Conservation (phyloP, 2,113 vertebrate species). For the Machaerirhynchus nigripectus region DNA sequence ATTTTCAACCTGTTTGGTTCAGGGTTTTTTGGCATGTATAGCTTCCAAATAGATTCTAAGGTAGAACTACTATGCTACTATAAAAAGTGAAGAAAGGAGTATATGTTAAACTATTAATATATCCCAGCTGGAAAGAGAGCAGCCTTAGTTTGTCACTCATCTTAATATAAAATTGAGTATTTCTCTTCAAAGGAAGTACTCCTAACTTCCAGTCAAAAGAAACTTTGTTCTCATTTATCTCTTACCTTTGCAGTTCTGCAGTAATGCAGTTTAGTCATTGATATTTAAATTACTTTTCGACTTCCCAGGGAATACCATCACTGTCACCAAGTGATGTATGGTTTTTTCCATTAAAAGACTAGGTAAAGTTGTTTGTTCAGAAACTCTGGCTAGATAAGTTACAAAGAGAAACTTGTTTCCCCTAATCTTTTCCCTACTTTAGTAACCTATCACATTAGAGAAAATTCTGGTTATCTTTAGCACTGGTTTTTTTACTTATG, state of each 20-base stretch:
- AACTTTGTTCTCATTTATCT: neutral
- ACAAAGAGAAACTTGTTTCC: neutral
- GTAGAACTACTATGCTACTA: neutral
- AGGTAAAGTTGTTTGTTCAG: neutral
- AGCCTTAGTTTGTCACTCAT: neutral
- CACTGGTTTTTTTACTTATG: neutral
- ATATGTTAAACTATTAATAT: neutral
- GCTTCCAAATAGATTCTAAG: neutral
- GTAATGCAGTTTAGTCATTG: neutral
- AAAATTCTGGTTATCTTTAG: neutral
- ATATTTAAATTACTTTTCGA: neutral
- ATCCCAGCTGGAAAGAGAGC: neutral
- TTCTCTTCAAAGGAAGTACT: neutral
- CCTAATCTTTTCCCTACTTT: neutral
- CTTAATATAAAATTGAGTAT: neutral
- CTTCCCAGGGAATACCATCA: neutral
- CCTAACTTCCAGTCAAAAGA: neutral
- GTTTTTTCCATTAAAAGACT: neutral
- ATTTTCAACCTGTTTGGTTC: neutral
- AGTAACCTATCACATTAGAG: neutral
- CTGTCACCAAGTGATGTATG: neutral
- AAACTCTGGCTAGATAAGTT: neutral
- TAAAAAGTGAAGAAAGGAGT: neutral
- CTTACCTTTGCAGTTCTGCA: neutral
- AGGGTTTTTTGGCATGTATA: neutral